Conservation (phyloP, 2,888 invertebrate species). For the Eueremaeus valkanovi region DNA sequence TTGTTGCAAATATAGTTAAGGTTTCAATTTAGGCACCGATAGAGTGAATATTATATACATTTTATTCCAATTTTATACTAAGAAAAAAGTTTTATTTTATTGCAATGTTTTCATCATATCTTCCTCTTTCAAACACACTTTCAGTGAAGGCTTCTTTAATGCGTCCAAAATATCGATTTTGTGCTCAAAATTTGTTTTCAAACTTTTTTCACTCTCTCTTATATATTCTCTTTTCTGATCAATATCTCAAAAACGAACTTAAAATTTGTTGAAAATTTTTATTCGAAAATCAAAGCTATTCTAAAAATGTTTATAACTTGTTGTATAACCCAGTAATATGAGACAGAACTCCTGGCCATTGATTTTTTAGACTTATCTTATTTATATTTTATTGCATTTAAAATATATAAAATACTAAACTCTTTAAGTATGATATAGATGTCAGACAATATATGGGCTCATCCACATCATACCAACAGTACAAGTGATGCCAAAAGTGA, state of each 20-base stretch:
- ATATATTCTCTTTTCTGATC: no score
- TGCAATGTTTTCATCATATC: no score
- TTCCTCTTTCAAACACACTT: no score
- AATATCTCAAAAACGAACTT: neutral
- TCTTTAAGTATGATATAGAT: no score
- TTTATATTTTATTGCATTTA: no score
- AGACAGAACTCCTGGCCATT: no score
- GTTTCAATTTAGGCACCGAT: neutral
- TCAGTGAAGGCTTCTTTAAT: neutral
- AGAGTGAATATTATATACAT: conserved; percentile 5
- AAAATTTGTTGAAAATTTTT: neutral
- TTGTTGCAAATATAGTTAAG: neutral
- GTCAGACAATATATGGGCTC: no score
- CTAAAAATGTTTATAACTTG: neutral
- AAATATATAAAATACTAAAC: no score
- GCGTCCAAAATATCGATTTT: conserved; percentile 20
- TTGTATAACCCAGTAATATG: neutral
- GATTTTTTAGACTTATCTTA: no score
- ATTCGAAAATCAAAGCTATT: neutral
- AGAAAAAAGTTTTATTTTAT: neutral
- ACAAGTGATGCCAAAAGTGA: no score
- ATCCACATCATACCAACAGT: no score
- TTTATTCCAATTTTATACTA: neutral
- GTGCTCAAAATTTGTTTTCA: neutral
- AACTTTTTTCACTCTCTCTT: no score